Base-by-base conservation (phyloP, 2,113 vertebrate species). In the Takifugu bimaculatus region DNA sequence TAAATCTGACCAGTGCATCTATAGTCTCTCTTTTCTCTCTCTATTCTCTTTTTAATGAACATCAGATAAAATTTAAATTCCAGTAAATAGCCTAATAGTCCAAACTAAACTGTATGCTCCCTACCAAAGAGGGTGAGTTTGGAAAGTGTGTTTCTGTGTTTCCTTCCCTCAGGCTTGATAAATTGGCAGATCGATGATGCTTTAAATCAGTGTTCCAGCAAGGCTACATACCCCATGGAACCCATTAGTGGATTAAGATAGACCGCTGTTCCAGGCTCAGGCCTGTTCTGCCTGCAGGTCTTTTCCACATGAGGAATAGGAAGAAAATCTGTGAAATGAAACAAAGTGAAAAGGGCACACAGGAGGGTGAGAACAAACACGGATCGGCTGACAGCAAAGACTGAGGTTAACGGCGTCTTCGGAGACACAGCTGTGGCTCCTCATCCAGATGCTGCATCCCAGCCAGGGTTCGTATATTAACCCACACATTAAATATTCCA, bases 181-280 rank as follows among this genome's bases (percentile, higher is more conserved):
- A 82, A 85, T 81, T 83, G 82, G 77, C 77, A 79, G 77, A 82
- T 87, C 82, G 55, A 88, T 87, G 77, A 87, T 79, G 80, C 77
- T 81, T 86, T 81, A 82, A 80, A 89, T 88, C 83, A 84, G 85
- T 88, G 80, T 84, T 83, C 70, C 75, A 81, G 74, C 77, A 70
- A 68, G 68, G 69, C 68, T 6, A 27, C 80, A 77, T 81, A 79
- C 77, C 84, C 81, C 80, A 78, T 77, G 77, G 80, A 88, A 77
- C 69, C 81, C 82, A 86, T 89, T 89, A 86, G 85, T 73, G 82
- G 77, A 85, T 88, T 82, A 84, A 81, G 81, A 81, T 72, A 68
- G 76, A 74, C 74, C 74, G 69, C 79, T 76, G 60, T 74, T 82
- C 78, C 61, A 50, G 62, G 63, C 55, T n/a, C 63, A 77, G 67